Percentiles rank a stretch among this genome's conserved stretches.
phyloP scores from a whole-genome alignment of 2,113 vertebrate species.

The Prionailurus viverrinus region DNA sequence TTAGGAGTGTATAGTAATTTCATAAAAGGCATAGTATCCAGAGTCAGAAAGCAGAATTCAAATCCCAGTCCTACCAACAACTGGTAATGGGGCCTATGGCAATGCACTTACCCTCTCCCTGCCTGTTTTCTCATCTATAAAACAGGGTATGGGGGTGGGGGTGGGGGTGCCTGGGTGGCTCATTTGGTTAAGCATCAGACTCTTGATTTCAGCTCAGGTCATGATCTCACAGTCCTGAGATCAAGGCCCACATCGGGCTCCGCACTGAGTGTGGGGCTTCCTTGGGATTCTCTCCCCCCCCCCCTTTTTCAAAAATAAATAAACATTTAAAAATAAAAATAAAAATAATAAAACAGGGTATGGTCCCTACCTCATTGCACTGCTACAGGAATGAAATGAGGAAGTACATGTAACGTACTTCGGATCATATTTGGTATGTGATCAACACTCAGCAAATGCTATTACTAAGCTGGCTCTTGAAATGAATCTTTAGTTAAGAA shows the following conservation, averaged over 20 bases:
- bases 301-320: too few relatives aligned
- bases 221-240: too few relatives aligned
- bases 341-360: neutral
- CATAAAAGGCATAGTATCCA: neutral
- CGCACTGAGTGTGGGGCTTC: too few relatives aligned
- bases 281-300: too few relatives aligned
- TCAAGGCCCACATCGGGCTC: too few relatives aligned
- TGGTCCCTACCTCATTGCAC: neutral
- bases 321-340: too few relatives aligned
- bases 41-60: constrained; percentile 11
- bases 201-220: too few relatives aligned
- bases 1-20: neutral
- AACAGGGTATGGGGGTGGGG: neutral
- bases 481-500: neutral
- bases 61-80: neutral
- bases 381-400: constrained; percentile 17
- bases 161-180: too few relatives aligned
- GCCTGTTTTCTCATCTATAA: neutral
- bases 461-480: neutral
- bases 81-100: neutral
- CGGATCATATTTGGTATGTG: neutral
- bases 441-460: neutral
- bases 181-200: too few relatives aligned
- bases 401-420: neutral
- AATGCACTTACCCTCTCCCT: neutral